Base-by-base conservation (phyloP, 2,888 invertebrate genomes). In the Julus scanicus region DNA sequence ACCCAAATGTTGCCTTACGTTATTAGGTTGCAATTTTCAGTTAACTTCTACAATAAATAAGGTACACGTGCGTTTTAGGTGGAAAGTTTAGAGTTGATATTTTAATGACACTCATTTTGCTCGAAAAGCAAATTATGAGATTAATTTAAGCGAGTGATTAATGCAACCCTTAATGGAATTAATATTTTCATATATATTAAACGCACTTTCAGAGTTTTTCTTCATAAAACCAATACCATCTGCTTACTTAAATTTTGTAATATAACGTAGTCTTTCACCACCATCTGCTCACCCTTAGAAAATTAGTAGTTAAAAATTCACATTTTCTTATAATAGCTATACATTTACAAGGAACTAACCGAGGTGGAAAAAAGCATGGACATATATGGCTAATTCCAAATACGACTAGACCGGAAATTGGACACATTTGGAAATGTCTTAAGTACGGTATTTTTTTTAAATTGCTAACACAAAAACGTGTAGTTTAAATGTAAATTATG, bases 251-350 rank as follows among this genome's bases (percentile, higher is more conserved):
- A 53, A 63, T 63, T 63, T 63, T 2, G n/a, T 2, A n/a, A 44
- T 6, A 53, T 63, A 2, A 5, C 0, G 17, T 63, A 63, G 57
- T n/a, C 57, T n/a, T 6, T 63, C 57, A 63, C 17, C 17, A 63
- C 57, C 57, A 63, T 63, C 57, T 63, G 57, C 57, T 63, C n/a
- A n/a, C 57, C n/a, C 53, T 53, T 53, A 53, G 44, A 44, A 44
- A 44, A 44, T 44, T 5, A 44, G 5, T 44, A 29, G 29, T 63
- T n/a, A 63, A 63, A 44, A 63, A 63, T n/a, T 63, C 57, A 5
- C 57, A 63, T 63, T 63, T 63, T 63, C 6, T n/a, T n/a, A 6
- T n/a, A n/a, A 63, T 6, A 17, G n/a, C 57, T 63, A 29, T 29
- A n/a, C 57, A 63, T n/a, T 63, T 63, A 5, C 57, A 63, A n/a